Evolutionary conservation across 2,888 invertebrate species (phyloP).

Genomic region (Apomyelois bistriatella): DNA sequence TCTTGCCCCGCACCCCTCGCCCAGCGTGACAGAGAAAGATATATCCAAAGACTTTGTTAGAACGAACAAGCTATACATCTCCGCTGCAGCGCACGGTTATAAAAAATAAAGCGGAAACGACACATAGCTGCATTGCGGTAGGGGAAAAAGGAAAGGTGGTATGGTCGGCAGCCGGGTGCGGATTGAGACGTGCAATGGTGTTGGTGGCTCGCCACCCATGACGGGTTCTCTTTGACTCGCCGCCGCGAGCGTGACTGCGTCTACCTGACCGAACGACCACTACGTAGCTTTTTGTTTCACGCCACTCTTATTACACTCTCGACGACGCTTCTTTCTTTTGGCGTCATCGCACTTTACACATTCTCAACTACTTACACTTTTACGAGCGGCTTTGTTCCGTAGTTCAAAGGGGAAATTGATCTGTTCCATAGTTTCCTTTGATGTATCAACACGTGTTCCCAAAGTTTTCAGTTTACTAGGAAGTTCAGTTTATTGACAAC

Average conservation of each 20-base stretch:
- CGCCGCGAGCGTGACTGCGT: constrained; percentile 45
- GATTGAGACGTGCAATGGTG: constrained; percentile 80
- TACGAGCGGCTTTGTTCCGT: constrained; percentile 66
- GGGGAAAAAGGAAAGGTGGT: constrained; percentile 77
- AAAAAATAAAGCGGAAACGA: constrained; percentile 80
- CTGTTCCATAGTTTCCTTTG: constrained; percentile 62
- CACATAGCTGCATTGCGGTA: constrained; percentile 78
- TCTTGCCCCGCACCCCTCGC: constrained; percentile 50
- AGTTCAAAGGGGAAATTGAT: constrained; percentile 71
- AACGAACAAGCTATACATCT: constrained; percentile 66
- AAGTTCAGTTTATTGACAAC: constrained; percentile 59
- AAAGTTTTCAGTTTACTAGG: constrained; percentile 26
- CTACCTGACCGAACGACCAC: constrained; percentile 41
- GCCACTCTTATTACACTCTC: constrained; percentile 74
- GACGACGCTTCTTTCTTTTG: constrained; percentile 56
- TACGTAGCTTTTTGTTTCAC: constrained; percentile 64
- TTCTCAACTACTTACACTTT: constrained; percentile 71
- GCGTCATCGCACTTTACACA: constrained; percentile 67
- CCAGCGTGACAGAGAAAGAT: constrained; percentile 48
- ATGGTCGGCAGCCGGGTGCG: constrained; percentile 74
- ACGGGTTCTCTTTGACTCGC: constrained; percentile 72
- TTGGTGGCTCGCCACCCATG: constrained; percentile 79
- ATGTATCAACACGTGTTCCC: constrained; percentile 51
- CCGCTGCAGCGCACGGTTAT: constrained; percentile 71
- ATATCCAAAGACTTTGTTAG: constrained; percentile 57